These are phyloP conservation scores for Hypomecis atomaria DNA, from an alignment of 2,888 invertebrate genomes.

Conservation along the genomic window DNA sequence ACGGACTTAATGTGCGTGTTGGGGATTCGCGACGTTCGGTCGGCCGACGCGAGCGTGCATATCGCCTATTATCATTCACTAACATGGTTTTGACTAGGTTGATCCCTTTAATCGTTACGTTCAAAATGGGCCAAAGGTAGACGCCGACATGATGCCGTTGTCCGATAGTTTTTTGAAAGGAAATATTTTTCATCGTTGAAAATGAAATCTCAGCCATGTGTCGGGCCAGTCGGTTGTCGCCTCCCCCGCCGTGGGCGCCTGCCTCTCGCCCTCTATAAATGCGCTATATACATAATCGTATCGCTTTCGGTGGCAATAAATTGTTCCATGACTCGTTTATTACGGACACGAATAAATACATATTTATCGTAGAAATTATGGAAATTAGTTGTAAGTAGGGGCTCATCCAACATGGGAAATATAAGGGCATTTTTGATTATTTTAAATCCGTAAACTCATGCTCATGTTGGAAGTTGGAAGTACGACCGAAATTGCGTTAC, in stretches of 20 bases:
- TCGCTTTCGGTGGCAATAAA: conserved; percentile 32
- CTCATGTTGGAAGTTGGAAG: conserved; percentile 8
- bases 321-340: conserved; percentile 1
- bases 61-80: background rate
- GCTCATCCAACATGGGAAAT: conserved; percentile 3
- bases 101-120: background rate
- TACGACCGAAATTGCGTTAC: conserved; percentile 7
- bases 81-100: background rate
- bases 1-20: background rate
- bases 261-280: conserved; percentile 6
- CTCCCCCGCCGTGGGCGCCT: background rate
- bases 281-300: conserved; percentile 7
- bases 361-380: conserved; percentile 14
- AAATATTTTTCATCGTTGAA: background rate
- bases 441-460: background rate
- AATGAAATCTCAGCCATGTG: background rate
- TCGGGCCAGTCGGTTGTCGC: background rate
- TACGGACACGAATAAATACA: conserved; percentile 5
- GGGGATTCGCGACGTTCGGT: background rate
- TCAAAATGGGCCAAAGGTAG: conserved; percentile 15
- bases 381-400: conserved; percentile 9
- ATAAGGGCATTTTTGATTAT: conserved; percentile 6
- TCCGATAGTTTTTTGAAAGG: too few relatives aligned
- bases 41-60: background rate
- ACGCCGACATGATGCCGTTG: background rate